Base-by-base conservation (phyloP, 2,888 invertebrate genomes). In the Amblyteles armatorius region DNA sequence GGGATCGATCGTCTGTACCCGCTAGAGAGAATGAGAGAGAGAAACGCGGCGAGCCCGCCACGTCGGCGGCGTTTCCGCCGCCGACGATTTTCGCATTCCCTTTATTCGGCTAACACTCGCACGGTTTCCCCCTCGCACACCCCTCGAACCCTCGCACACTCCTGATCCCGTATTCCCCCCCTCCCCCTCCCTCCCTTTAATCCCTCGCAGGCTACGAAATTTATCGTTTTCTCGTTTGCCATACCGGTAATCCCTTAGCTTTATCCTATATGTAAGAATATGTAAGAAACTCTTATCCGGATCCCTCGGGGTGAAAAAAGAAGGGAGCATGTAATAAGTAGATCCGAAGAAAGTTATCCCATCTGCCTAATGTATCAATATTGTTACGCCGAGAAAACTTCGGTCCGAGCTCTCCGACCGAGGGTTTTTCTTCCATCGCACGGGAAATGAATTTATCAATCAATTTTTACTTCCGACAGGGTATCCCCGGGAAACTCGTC, bases 401-500 rank as follows among this genome's bases (percentile, higher is more conserved):
- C 26, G 50, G 26, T 19, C 74, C 60, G 73, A 11, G 9, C 11
- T 40, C 11, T 29, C 19, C 3, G 0, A 57, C 26, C 57, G 26
- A 52, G n/a, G 52, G 19, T 52, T 33, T 72, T 29, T 57, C 29
- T 40, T 74, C 19, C 11, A 7, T 60, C 44, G 44, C 16, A 52
- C 55, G 55, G 6, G 1, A 55, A 55, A 78, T 13, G 48, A 44
- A 22, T 65, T 26, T 33, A 16, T 72, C 60, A 82, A 68, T 71
- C 19, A 65, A 71, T 77, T 69, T 78, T 76, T 19, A 77, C 57
- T 69, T 76, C 63, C n/a, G 78, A 88, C 95, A 97, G 97, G 94
- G 96, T 96, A 88, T 97, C 97, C 77, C 96, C 97, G 79, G 95
- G 95, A 82, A 96, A 96, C 94, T 95, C 96, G 87, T 95, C 95